A percentile compares a stretch with the other conserved stretches of the same genome.
These are phyloP conservation scores for Synchiropus splendidus DNA, from an alignment of 2,113 vertebrate species.

Conservation along the genomic window DNA sequence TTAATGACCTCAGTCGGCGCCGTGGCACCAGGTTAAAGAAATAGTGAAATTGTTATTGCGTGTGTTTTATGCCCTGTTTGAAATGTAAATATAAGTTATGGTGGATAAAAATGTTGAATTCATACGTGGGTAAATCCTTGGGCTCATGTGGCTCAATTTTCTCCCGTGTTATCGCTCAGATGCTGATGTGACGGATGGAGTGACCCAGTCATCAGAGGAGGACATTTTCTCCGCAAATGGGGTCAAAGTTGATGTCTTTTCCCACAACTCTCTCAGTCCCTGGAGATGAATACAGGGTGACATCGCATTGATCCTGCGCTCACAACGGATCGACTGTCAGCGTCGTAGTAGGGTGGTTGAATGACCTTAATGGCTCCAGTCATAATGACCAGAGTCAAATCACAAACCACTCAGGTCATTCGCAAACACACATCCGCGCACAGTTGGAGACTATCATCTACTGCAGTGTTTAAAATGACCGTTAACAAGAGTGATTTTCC, in stretches of 20 bases:
- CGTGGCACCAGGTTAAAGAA: too few species aligned
- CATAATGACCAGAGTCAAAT: slow-evolving; percentile 34
- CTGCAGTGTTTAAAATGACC: too few species aligned
- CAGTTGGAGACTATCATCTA: too few species aligned
- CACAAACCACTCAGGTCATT: slow-evolving; percentile 8
- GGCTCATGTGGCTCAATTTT: slow-evolving; percentile 7
- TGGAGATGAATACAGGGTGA: slow-evolving; percentile 18
- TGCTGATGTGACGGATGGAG: slow-evolving; percentile 8
- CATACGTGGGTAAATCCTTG: too few species aligned
- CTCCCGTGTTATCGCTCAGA: slow-evolving; percentile 16
- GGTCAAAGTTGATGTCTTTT: slow-evolving; percentile 34
- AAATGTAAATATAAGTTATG: too few species aligned
- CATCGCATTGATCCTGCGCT: slow-evolving; percentile 38
- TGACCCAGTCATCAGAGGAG: slow-evolving; percentile 15
- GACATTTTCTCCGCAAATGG: slow-evolving; percentile 21
- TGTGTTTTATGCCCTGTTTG: too few species aligned
- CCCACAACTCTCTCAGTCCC: slow-evolving; percentile 20
- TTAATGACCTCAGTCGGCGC: not conserved
- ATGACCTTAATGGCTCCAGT: slow-evolving; percentile 25
- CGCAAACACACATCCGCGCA: too few species aligned
- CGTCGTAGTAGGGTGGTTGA: slow-evolving; percentile 2
- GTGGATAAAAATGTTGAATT: too few species aligned
- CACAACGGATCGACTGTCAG: slow-evolving; percentile 7
- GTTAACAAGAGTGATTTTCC: not conserved
- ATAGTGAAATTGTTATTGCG: too few species aligned